Base-by-base conservation (phyloP, 1,140 invertebrate species). In the Drosophila murphyi region DNA sequence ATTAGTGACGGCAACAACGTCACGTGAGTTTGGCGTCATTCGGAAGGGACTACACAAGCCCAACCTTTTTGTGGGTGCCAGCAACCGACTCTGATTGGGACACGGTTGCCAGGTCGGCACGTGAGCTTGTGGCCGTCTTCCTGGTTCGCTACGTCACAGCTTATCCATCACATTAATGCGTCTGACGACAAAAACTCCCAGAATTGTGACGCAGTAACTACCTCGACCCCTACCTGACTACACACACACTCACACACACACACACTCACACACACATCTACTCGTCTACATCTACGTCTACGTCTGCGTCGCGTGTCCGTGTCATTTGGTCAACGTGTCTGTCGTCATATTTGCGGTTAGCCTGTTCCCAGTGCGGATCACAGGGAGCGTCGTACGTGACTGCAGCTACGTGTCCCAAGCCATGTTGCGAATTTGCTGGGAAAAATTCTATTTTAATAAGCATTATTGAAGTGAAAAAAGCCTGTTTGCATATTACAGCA, bases 311-410 rank as follows among this genome's bases (percentile, higher is more conserved):
- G 57, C 76, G 47, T 67, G 76, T 72, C 68, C 73, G 69, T 76
- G 76, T 62, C 73, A 76, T 76, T 67, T 68, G 67, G 62, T 45
- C 62, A 76, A 79, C 62, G 76, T 79, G 76, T 76, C 73, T 76
- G 68, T 71, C 60, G 60, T 59, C 73, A 55, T 61, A 71, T 72
- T 65, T 76, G 61, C 43, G 54, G 48, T 61, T 68, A 32, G 48
- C 59, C 55, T 59, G 47, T 29, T 29, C 43, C 43, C 32, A 7
- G 20, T 41, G 41, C 35, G 61, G 52, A 47, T 39, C 52, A 34
- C 37, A 43, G 39, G 10, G 39, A 43, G n/a, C 39, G 39, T n/a
- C 1, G 35, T 72, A 76, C 73, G 73, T 76, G 73, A 72, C 73
- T 72, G 34, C 50, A 41, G 68, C 47, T 34, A 72, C 60, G 61